These are phyloP conservation scores for Drosophila insularis DNA, from an alignment of 1,140 invertebrate species.

Conservation along the genomic window DNA sequence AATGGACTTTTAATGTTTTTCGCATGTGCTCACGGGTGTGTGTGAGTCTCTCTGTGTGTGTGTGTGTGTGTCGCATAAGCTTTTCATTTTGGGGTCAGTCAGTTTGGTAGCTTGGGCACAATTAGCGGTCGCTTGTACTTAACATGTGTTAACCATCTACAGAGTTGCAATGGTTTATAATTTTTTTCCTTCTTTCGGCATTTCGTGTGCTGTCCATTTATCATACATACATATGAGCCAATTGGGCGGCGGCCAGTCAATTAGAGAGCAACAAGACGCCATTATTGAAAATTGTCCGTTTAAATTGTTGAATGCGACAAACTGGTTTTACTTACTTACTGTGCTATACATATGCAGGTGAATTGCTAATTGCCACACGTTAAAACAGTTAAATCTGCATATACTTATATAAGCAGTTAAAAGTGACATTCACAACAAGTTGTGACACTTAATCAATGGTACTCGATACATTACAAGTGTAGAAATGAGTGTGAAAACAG, in stretches of 20 bases:
- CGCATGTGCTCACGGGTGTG: constrained; percentile 47
- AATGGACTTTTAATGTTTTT: constrained; percentile 79
- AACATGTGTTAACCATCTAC: constrained; percentile 56
- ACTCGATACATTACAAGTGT: too few species aligned
- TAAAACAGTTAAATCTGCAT: constrained; percentile 15
- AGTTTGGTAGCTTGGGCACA: constrained; percentile 47
- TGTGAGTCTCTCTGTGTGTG: constrained; percentile 17
- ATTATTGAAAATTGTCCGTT: constrained; percentile 25
- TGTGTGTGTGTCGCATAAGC: constrained; percentile 37
- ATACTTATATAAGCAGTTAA: not conserved
- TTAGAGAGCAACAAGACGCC: constrained; percentile 46
- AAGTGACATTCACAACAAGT: not conserved
- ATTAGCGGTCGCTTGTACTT: constrained; percentile 63
- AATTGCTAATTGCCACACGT: constrained; percentile 19
- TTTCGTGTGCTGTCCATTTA: constrained; percentile 31
- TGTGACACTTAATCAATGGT: not conserved
- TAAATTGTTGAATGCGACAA: constrained; percentile 30
- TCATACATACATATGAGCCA: constrained; percentile 23
- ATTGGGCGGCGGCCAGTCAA: constrained; percentile 51
- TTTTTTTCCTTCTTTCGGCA: constrained; percentile 14
- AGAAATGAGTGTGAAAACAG: too few species aligned
- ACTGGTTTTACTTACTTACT: constrained; percentile 17
- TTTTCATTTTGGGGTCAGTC: constrained; percentile 57
- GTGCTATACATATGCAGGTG: not conserved
- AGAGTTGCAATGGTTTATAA: constrained; percentile 48